Evolutionary conservation across 2,888 invertebrate species (phyloP).

Genomic region (Phalera bucephala): DNA sequence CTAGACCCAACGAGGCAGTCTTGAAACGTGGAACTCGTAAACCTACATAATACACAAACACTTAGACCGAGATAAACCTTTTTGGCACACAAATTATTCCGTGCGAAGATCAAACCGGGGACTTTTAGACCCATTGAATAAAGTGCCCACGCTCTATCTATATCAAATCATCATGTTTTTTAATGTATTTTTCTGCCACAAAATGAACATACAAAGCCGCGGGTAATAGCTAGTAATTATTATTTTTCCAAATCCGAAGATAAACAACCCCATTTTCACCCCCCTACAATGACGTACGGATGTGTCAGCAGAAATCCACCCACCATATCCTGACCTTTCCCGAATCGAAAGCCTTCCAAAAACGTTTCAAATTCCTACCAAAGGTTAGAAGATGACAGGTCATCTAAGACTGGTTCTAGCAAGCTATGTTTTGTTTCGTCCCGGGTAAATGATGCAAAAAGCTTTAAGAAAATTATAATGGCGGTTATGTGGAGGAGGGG

Average conservation of each 20-base stretch:
- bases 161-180: no score
- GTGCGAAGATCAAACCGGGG: no score
- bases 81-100: no score
- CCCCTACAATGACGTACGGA: constrained; percentile 4
- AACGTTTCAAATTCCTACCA: constrained; percentile 14
- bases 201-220: no score
- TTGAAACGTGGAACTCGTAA: no score
- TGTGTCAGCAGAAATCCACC: constrained; percentile 36
- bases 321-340: constrained; percentile 35
- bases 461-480: constrained; percentile 47
- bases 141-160: no score
- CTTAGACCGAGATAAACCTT: no score
- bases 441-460: constrained; percentile 62
- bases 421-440: constrained; percentile 47
- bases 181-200: no score
- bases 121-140: no score
- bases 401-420: constrained; percentile 31
- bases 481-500: constrained; percentile 14
- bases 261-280: constrained; percentile 21
- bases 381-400: constrained; percentile 25
- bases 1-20: no score
- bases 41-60: no score
- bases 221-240: no score
- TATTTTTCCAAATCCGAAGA: neutral
- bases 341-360: constrained; percentile 7